Evolutionary conservation across 2,113 vertebrate genomes (phyloP), one percentile per base, ranked within the genome.

Genomic region (Chionomys nivalis): DNA sequence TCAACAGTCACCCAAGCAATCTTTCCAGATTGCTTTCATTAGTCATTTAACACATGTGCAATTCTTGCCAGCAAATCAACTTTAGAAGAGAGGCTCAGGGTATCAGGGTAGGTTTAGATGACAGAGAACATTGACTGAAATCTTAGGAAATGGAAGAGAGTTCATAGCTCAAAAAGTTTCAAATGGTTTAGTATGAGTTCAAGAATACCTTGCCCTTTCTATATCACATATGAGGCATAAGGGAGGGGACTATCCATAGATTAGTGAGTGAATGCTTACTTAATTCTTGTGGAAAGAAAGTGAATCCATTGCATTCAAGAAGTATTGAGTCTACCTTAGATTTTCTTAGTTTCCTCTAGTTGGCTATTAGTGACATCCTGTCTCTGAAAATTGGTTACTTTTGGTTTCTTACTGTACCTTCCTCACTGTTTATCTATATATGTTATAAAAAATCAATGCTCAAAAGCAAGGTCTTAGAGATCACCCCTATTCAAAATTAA

Each of bases 21-120:
- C 63, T 95, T 90, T 87, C 52, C 76, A 87, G 86, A 82, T 65
- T 24, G 36, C 44, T 52, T 91, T 88, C 87, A 58, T 97, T 89
- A 86, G 76, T 83, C 75, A 96, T 83, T 87, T 91, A 55, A 91
- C 77, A 39, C 33, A 68, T 21, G 39, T 13, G 68, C n/a, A 70
- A 58, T 88, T 55, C 79, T 77, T 93, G 28, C 33, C 26, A 52
- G 44, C 61, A 44, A 90, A 86, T 42, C 65, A 94, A 2, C 11
- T 31, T 92, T 91, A 63, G 26, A 7, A 55, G 1, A 3, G 39
- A 94, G 6, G 23, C 39, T 85, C 39, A 31, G 77, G 12, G 39
- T 28, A 78, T 47, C 33, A 86, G 42, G 28, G 44, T 55, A 42
- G 6, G 87, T 76, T 92, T 24, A 68, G 61, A n/a, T 0, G 21